A percentile compares a stretch with the other conserved stretches of the same genome.
phyloP scores from a whole-genome alignment of 2,113 vertebrate genomes.

The Chloropsis hardwickii region DNA sequence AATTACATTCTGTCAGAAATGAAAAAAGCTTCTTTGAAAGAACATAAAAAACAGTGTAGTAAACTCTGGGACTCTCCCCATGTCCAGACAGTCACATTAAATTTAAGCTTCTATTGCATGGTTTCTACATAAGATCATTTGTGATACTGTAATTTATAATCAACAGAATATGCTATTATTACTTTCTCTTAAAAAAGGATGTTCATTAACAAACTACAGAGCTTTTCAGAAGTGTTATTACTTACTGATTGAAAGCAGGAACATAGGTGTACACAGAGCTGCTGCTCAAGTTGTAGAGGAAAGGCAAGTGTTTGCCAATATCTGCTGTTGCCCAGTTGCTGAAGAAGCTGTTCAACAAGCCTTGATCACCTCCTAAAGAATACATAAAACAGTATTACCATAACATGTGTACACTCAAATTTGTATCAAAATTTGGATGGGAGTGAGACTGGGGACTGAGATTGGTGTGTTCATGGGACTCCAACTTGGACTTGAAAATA shows the following conservation, averaged over 20 bases:
- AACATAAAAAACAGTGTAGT: neutral
- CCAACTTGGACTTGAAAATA: neutral
- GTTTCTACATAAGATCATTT: neutral
- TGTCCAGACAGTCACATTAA: neutral
- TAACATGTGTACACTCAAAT: neutral
- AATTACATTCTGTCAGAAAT: neutral
- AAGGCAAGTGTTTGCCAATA: slow-evolving; percentile 79
- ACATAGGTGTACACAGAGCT: slow-evolving; percentile 75
- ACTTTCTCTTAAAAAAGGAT: neutral
- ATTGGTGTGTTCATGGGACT: neutral
- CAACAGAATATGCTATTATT: neutral
- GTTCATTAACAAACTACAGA: neutral
- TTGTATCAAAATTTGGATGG: neutral
- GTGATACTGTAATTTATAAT: neutral
- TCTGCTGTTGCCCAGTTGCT: slow-evolving; percentile 74
- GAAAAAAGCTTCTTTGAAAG: neutral
- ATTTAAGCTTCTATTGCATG: neutral
- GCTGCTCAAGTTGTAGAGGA: slow-evolving; percentile 79
- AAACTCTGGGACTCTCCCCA: neutral
- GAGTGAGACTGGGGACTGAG: neutral
- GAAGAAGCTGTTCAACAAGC: slow-evolving; percentile 82
- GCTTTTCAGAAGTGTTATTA: neutral
- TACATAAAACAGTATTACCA: neutral
- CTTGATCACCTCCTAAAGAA: slow-evolving; percentile 84
- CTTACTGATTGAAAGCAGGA: slow-evolving; percentile 83